Percentiles rank a stretch among this genome's conserved stretches.
Conservation (phyloP, 2,113 vertebrate species). For the Cyanistes caeruleus region DNA sequence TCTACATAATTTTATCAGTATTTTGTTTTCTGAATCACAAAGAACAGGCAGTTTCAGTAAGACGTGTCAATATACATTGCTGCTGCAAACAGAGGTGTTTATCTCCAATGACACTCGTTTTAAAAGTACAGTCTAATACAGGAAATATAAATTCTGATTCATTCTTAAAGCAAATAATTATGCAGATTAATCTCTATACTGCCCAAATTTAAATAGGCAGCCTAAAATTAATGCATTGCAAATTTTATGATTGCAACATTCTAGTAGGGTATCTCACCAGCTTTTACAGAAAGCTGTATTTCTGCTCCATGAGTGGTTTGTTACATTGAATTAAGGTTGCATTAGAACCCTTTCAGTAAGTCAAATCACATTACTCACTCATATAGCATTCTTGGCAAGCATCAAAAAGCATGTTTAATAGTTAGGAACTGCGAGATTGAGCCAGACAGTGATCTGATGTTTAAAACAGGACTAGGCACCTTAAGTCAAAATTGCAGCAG, state of each 20-base stretch:
- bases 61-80: neutral
- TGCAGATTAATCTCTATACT: neutral
- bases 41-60: neutral
- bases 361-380: conserved; percentile 20
- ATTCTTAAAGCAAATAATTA: conserved; percentile 11
- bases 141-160: neutral
- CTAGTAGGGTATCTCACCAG: neutral
- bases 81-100: neutral
- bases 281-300: neutral
- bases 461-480: neutral
- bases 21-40: neutral
- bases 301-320: neutral
- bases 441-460: neutral
- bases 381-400: conserved; percentile 5
- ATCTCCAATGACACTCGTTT: neutral
- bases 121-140: neutral
- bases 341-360: conserved; percentile 33
- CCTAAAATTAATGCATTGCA: neutral
- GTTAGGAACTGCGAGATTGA: neutral
- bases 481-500: neutral
- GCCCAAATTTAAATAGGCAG: neutral
- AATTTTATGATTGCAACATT: neutral
- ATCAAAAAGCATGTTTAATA: conserved; percentile 26
- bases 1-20: neutral
- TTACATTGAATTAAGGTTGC: neutral